A percentile compares a stretch with the other conserved stretches of the same genome.
phyloP scores from a whole-genome alignment of 2,113 vertebrate species.

The Amphiprion ocellaris region DNA sequence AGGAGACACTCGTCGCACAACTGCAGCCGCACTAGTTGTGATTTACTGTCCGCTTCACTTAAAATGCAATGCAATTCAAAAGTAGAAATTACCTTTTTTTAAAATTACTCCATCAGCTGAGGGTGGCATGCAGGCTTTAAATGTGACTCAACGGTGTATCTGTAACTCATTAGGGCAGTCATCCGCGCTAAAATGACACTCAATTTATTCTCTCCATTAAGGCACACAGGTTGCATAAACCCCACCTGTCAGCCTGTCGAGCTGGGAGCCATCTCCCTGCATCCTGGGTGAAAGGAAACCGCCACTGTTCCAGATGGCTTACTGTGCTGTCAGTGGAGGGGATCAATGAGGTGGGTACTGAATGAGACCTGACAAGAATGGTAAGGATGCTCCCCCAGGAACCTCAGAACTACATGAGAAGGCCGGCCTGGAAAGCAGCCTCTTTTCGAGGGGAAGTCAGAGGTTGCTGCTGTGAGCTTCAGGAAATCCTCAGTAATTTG shows the following conservation, averaged over 20 bases:
- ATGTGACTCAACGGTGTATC: slow-evolving; percentile 39
- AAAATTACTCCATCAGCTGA: slow-evolving; percentile 46
- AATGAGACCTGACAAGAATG: slow-evolving; percentile 67
- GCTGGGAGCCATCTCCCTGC: slow-evolving; percentile 15
- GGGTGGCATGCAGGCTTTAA: slow-evolving; percentile 15
- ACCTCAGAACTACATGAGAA: background rate
- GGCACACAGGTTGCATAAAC: slow-evolving; percentile 34
- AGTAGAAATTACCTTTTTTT: slow-evolving; percentile 44
- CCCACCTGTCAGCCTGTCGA: slow-evolving; percentile 66
- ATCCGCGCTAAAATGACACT: slow-evolving; percentile 67
- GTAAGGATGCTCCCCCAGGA: slow-evolving; percentile 34
- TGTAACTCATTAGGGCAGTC: slow-evolving; percentile 66
- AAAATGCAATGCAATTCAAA: slow-evolving; percentile 33
- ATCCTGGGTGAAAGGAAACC: slow-evolving; percentile 38
- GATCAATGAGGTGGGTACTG: slow-evolving; percentile 59
- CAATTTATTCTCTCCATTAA: slow-evolving; percentile 70
- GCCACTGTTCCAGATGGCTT: slow-evolving; percentile 69
- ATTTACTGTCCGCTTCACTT: slow-evolving; percentile 38
- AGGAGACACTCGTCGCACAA: background rate
- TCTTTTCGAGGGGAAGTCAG: background rate
- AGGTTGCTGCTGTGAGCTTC: background rate
- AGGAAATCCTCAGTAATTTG: background rate
- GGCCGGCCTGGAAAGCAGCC: background rate
- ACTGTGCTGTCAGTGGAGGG: slow-evolving; percentile 60
- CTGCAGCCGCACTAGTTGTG: slow-evolving; percentile 8